Percentiles rank a stretch among this genome's conserved stretches.
These are phyloP conservation scores for Drosophila sordidula DNA, from an alignment of 2,888 invertebrate genomes.

Conservation along the genomic window DNA sequence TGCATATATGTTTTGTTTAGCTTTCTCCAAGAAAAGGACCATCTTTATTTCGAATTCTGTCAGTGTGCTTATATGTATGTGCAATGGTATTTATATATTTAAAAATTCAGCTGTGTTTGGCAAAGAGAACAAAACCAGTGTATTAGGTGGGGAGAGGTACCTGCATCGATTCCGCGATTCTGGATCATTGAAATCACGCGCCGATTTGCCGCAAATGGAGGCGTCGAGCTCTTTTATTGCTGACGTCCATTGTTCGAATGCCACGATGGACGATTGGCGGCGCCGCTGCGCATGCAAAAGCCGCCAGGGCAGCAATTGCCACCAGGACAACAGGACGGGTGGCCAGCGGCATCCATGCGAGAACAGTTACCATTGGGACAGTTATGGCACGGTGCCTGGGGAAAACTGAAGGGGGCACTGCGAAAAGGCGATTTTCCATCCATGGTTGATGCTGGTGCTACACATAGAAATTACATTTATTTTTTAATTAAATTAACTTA, in stretches of 20 bases:
- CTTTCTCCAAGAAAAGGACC: neutral
- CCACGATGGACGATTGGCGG: slow-evolving; percentile 25
- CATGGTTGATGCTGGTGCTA: slow-evolving; percentile 22
- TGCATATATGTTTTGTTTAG: neutral
- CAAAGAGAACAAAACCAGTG: neutral
- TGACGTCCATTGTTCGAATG: slow-evolving; percentile 31
- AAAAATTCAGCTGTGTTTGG: neutral
- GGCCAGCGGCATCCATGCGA: slow-evolving; percentile 4
- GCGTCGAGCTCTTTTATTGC: slow-evolving; percentile 39
- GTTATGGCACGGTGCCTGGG: slow-evolving; percentile 4
- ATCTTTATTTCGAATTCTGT: neutral
- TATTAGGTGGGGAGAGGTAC: slow-evolving; percentile 9
- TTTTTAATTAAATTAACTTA: neutral
- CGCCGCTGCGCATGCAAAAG: slow-evolving; percentile 19
- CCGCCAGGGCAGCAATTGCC: slow-evolving; percentile 53
- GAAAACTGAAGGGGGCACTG: neutral
- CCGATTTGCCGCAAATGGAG: slow-evolving; percentile 37
- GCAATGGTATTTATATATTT: neutral
- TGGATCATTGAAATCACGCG: slow-evolving; percentile 34
- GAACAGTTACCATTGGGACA: slow-evolving; percentile 55
- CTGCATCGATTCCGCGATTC: neutral
- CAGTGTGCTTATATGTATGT: neutral
- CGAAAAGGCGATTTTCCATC: slow-evolving; percentile 24
- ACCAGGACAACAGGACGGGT: slow-evolving; percentile 37
- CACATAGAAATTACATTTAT: neutral